These are phyloP conservation scores for Endomychus coccineus DNA, from an alignment of 2,888 invertebrate genomes.

Conservation along the genomic window DNA sequence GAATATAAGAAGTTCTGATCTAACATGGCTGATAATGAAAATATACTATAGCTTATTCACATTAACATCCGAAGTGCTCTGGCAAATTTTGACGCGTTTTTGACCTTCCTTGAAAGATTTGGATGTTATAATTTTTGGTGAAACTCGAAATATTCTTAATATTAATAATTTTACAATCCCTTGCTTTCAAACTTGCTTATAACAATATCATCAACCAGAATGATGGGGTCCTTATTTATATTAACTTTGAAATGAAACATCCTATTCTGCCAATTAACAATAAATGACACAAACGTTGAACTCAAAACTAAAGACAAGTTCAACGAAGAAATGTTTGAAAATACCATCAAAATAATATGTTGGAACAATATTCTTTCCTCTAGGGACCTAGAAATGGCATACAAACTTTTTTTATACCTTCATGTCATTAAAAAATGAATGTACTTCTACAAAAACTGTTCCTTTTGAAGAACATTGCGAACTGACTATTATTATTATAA, in stretches of 20 bases:
- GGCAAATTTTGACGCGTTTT: background rate
- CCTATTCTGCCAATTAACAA: conserved; percentile 2
- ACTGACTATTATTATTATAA: too few species aligned
- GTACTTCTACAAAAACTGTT: too few species aligned
- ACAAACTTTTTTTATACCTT: conserved; percentile 2
- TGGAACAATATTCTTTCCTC: background rate
- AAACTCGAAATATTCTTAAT: background rate
- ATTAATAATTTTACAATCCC: conserved; percentile 1
- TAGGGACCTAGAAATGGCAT: background rate
- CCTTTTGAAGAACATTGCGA: too few species aligned
- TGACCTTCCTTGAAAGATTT: conserved; percentile 1
- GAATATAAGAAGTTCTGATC: background rate
- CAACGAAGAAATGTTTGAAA: background rate
- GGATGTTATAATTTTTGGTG: conserved; percentile 2
- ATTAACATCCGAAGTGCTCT: background rate
- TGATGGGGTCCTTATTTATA: background rate
- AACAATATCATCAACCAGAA: background rate
- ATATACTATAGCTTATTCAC: conserved; percentile 1
- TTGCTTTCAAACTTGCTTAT: conserved; percentile 2
- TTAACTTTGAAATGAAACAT: conserved; percentile 5
- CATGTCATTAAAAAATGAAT: conserved; percentile 1
- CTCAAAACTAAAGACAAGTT: background rate
- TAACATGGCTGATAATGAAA: conserved; percentile 1
- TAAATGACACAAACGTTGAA: conserved; percentile 1
- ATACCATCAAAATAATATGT: background rate